These are phyloP conservation scores for Pseudoips prasinana DNA, from an alignment of 2,888 invertebrate genomes.

Conservation along the genomic window DNA sequence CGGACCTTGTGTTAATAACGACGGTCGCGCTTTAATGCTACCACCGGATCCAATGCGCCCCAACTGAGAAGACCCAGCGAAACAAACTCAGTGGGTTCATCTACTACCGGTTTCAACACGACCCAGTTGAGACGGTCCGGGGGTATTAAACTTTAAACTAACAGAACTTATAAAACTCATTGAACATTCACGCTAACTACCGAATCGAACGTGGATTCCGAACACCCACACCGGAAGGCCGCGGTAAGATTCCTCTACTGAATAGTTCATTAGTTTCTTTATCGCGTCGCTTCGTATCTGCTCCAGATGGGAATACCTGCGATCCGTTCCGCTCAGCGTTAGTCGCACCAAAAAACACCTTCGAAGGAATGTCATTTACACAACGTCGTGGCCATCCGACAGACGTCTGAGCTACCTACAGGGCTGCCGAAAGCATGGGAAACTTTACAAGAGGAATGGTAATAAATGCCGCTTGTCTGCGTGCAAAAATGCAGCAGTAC, in stretches of 20 bases:
- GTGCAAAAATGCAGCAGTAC: neutral
- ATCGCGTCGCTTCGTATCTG: conserved; percentile 26
- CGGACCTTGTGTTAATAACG: no score
- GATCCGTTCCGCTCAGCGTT: conserved; percentile 63
- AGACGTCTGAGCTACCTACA: conserved; percentile 7
- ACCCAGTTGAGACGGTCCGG: no score
- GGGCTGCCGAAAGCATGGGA: conserved; percentile 8
- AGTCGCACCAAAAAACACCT: conserved; percentile 62
- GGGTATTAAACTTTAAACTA: no score
- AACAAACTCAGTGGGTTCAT: no score
- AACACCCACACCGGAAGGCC: conserved; percentile 31
- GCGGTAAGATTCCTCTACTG: conserved; percentile 39
- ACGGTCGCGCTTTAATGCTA: no score
- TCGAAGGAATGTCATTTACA: conserved; percentile 68
- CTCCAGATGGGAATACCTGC: conserved; percentile 42
- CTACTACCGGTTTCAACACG: no score
- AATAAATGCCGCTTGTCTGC: neutral
- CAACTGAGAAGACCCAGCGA: no score
- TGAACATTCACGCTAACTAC: no score
- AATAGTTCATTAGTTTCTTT: conserved; percentile 53
- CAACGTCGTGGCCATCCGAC: conserved; percentile 21
- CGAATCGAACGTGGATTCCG: conserved; percentile 12
- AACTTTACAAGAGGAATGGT: neutral
- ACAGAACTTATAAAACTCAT: no score
- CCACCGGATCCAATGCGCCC: no score